Conservation (phyloP, 2,888 invertebrate genomes). For the Tortricodes alternella region DNA sequence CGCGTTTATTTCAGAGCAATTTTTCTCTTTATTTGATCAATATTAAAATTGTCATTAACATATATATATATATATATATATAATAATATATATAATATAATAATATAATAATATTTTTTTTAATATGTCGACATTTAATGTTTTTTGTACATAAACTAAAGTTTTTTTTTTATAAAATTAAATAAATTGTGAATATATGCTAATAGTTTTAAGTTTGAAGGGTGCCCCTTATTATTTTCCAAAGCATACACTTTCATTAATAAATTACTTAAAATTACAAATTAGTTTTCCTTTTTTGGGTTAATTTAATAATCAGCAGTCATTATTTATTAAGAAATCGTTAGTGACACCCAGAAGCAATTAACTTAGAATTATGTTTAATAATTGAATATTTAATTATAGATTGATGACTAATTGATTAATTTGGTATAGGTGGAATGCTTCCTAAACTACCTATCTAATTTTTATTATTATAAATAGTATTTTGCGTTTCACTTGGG, state of each 20-base stretch:
- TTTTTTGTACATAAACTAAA: too few relatives aligned
- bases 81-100: not conserved
- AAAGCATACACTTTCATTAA: not conserved
- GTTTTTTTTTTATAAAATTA: too few relatives aligned
- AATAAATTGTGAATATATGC: not conserved
- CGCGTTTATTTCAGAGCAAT: not conserved
- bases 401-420: conserved; percentile 8
- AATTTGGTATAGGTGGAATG: not conserved
- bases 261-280: not conserved
- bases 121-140: too few relatives aligned
- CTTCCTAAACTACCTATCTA: not conserved
- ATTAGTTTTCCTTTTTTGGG: too few relatives aligned
- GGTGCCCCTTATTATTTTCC: too few relatives aligned
- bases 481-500: not conserved
- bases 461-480: not conserved
- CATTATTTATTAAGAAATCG: not conserved
- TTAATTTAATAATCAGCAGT: not conserved
- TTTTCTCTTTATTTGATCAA: not conserved
- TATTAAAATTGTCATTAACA: not conserved
- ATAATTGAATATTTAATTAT: not conserved
- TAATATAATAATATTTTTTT: not conserved
- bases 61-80: too few relatives aligned
- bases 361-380: not conserved
- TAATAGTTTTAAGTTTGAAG: not conserved
- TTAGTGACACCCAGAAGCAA: not conserved